These are phyloP conservation scores for Drosophila koepferae DNA, from an alignment of 2,888 invertebrate genomes.

Conservation along the genomic window DNA sequence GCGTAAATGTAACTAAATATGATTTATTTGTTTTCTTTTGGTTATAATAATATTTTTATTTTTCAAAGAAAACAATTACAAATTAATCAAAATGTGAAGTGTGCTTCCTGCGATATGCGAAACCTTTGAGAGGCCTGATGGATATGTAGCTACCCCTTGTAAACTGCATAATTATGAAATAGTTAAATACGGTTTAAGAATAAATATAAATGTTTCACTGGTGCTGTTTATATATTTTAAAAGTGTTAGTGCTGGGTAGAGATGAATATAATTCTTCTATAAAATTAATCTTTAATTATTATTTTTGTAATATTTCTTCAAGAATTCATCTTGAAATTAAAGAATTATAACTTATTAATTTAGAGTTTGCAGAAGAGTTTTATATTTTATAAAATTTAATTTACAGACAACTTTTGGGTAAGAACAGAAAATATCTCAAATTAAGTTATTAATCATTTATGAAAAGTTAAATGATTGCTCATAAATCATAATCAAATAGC, in stretches of 20 bases:
- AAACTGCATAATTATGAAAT: background rate
- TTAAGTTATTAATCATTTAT: too few relatives aligned
- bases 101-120: background rate
- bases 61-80: constrained; percentile 7
- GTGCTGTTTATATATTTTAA: background rate
- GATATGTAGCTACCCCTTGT: background rate
- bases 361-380: too few relatives aligned
- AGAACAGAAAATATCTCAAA: too few relatives aligned
- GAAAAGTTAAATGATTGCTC: too few relatives aligned
- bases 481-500: too few relatives aligned
- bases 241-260: background rate
- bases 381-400: too few relatives aligned
- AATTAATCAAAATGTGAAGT: constrained; percentile 34
- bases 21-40: constrained; percentile 10
- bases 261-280: too few relatives aligned
- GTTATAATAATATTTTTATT: background rate
- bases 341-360: too few relatives aligned
- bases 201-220: background rate
- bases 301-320: too few relatives aligned
- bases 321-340: too few relatives aligned
- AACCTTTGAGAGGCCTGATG: background rate
- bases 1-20: constrained; percentile 3
- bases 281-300: too few relatives aligned
- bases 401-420: too few relatives aligned
- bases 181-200: background rate